Evolutionary conservation across 2,888 invertebrate genomes (phyloP).

Genomic region (Drosophila anomalata): DNA sequence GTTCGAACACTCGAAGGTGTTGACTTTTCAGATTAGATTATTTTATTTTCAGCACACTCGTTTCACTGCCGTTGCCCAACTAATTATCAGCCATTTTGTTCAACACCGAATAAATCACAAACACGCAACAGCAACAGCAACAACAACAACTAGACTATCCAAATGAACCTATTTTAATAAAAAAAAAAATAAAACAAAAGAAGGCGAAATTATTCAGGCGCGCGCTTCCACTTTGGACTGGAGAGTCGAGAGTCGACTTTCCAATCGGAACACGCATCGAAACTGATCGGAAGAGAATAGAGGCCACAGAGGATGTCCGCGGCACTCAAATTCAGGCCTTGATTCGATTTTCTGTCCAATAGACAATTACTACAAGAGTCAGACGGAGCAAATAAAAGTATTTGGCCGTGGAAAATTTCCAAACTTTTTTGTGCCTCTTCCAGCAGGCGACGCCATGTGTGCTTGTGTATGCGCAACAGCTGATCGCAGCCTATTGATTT

Average conservation of each 20-base stretch:
- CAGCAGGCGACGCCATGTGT: slow-evolving; percentile 35
- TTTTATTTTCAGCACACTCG: slow-evolving; percentile 39
- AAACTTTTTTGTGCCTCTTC: slow-evolving; percentile 45
- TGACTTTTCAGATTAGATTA: slow-evolving; percentile 66
- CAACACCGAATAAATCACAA: slow-evolving; percentile 65
- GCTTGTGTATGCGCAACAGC: slow-evolving; percentile 58
- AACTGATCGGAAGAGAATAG: slow-evolving; percentile 45
- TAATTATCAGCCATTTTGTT: slow-evolving; percentile 62
- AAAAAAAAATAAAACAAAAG: slow-evolving; percentile 4
- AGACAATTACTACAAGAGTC: not conserved
- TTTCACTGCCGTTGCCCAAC: slow-evolving; percentile 27
- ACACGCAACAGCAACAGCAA: slow-evolving; percentile 35
- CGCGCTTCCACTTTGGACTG: slow-evolving; percentile 61
- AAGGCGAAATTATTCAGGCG: slow-evolving; percentile 40
- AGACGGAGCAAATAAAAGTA: slow-evolving; percentile 20
- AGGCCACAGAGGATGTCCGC: not conserved
- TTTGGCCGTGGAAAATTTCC: slow-evolving; percentile 73
- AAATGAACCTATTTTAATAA: slow-evolving; percentile 28
- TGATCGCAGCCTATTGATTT: slow-evolving; percentile 62
- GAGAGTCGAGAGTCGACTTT: slow-evolving; percentile 19
- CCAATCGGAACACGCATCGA: slow-evolving; percentile 60
- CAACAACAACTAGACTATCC: slow-evolving; percentile 27
- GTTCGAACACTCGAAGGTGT: slow-evolving; percentile 51
- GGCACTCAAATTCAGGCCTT: too few species aligned
- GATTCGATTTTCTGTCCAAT: slow-evolving; percentile 8